Evolutionary conservation across 1,140 invertebrate species (phyloP).

Genomic region (Sinonovacula constricta): DNA sequence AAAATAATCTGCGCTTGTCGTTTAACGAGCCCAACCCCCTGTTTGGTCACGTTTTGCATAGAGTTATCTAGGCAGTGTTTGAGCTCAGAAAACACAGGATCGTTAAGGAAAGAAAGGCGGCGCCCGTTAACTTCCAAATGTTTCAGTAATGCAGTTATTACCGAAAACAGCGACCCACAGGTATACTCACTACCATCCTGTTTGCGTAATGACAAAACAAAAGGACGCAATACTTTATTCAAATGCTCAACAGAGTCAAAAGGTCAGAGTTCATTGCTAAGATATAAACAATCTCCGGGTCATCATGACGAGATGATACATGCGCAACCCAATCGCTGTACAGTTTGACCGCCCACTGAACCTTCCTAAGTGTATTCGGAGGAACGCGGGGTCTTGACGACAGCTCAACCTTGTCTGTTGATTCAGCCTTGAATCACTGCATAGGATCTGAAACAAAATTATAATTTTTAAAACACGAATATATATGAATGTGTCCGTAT

Average conservation of each 20-base stretch:
- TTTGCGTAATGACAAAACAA: neutral
- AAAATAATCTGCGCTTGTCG: neutral
- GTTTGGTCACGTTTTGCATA: constrained; percentile 11
- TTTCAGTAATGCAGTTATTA: constrained; percentile 5
- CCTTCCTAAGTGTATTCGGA: neutral
- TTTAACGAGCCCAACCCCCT: constrained; percentile 7
- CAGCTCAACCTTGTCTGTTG: neutral
- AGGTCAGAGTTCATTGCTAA: neutral
- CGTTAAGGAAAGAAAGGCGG: neutral
- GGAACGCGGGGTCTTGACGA: neutral
- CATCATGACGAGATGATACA: too few species aligned
- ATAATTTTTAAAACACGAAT: too few species aligned
- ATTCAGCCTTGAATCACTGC: neutral
- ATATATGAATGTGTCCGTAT: too few species aligned
- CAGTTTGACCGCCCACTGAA: neutral
- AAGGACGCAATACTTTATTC: neutral
- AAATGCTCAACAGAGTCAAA: neutral
- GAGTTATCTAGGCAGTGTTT: constrained; percentile 8
- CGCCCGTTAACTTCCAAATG: constrained; percentile 19
- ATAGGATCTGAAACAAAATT: too few species aligned
- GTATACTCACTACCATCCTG: constrained; percentile 13
- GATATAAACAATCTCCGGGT: neutral
- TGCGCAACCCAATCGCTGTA: neutral
- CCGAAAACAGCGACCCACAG: constrained; percentile 4
- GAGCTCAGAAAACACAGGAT: neutral